Evolutionary conservation across 2,113 vertebrate genomes (phyloP).

Genomic region (Zosterops pallidus): DNA sequence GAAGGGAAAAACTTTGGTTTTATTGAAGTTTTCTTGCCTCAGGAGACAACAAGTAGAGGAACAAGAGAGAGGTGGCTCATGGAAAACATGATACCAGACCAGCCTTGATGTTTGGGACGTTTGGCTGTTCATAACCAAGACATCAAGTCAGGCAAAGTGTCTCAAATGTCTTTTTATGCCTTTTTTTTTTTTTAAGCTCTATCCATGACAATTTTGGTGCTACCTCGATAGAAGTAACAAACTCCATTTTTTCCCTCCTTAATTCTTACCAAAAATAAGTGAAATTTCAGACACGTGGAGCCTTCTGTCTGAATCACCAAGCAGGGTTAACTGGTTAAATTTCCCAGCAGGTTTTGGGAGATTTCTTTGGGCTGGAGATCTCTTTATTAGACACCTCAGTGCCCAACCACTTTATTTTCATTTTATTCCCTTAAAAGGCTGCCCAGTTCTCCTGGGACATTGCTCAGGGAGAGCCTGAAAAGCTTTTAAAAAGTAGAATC

Average conservation of each 20-base stretch:
- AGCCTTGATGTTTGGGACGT: neutral
- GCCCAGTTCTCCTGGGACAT: neutral
- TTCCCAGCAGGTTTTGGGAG: neutral
- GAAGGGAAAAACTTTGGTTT: neutral
- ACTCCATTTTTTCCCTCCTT: neutral
- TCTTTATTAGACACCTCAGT: neutral
- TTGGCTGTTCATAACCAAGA: neutral
- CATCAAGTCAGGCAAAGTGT: neutral
- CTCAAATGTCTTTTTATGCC: neutral
- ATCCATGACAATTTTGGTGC: neutral
- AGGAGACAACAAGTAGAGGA: neutral
- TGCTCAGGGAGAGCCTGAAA: neutral
- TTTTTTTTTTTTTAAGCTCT: neutral
- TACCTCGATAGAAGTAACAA: neutral
- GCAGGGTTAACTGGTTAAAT: neutral
- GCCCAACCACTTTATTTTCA: neutral
- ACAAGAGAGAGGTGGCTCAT: neutral
- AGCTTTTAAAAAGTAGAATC: neutral
- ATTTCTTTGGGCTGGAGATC: neutral
- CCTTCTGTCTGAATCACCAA: neutral
- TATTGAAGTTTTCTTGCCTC: neutral
- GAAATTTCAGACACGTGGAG: accelerated
- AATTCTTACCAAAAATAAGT: neutral
- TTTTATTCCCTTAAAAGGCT: neutral
- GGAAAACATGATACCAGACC: neutral